Evolutionary conservation across 2,888 invertebrate genomes (phyloP).

Genomic region (Sipha maydis): DNA sequence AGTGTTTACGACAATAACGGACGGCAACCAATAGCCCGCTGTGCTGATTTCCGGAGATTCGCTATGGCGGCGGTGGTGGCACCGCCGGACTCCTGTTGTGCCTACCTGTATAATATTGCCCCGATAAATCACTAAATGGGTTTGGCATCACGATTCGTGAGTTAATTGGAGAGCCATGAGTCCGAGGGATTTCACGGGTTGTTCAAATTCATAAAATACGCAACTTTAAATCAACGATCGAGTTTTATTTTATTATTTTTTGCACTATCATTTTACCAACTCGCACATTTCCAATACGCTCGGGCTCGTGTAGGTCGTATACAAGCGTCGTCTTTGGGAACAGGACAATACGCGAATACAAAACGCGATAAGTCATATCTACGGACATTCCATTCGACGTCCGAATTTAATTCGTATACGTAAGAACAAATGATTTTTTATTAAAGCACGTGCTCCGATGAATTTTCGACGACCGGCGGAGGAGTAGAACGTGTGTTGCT

Average conservation of each 20-base stretch:
- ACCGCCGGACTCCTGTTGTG: neutral
- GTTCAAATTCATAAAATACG: neutral
- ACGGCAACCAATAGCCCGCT: neutral
- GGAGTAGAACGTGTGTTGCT: too few species aligned
- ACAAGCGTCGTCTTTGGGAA: too few species aligned
- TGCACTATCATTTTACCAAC: neutral
- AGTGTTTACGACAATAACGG: too few species aligned
- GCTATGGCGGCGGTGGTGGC: neutral
- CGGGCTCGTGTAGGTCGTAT: too few species aligned
- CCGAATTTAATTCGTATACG: too few species aligned
- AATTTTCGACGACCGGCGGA: too few species aligned
- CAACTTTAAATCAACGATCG: slow-evolving; percentile 3
- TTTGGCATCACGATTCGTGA: slow-evolving; percentile 31
- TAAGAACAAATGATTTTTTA: too few species aligned
- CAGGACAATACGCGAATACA: too few species aligned
- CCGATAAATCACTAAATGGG: slow-evolving; percentile 47
- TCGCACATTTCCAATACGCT: too few species aligned
- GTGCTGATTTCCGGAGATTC: slow-evolving; percentile 14
- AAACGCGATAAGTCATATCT: too few species aligned
- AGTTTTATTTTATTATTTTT: neutral
- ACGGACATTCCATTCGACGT: too few species aligned
- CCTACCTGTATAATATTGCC: neutral
- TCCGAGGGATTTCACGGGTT: neutral
- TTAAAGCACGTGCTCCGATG: too few species aligned
- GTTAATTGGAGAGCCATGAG: neutral